phyloP scores from a whole-genome alignment of 2,113 vertebrate genomes.

The Hippocampus comes region DNA sequence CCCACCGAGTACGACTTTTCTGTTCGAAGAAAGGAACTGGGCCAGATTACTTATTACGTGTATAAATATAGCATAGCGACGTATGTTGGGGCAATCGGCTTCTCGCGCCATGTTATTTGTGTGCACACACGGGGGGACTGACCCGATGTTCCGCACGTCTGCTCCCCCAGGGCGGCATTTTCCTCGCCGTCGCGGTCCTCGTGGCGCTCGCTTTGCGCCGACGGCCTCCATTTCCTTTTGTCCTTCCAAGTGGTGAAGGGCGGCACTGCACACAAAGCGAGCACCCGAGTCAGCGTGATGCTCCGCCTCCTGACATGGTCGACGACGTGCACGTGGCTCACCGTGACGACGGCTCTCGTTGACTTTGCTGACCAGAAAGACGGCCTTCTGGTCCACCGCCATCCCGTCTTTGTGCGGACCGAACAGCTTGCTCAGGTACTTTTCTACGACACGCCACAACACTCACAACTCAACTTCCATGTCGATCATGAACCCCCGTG shows the following conservation, averaged over 20 bases:
- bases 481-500: too few species aligned
- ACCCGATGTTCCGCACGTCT: constrained; percentile 74
- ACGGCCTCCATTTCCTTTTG: constrained; percentile 83
- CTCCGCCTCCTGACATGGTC: background rate
- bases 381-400: constrained; percentile 93
- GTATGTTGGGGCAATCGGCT: too few species aligned
- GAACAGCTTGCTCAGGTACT: constrained; percentile 91
- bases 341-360: constrained; percentile 91
- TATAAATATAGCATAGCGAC: too few species aligned
- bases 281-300: background rate
- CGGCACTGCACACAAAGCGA: constrained; percentile 72
- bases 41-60: too few species aligned
- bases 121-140: constrained; percentile 24
- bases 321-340: constrained; percentile 57
- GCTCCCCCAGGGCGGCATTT: constrained; percentile 67
- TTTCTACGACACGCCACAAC: constrained; percentile 71
- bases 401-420: constrained; percentile 89
- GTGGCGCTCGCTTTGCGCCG: constrained; percentile 55
- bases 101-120: too few species aligned
- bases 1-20: too few species aligned
- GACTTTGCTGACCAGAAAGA: constrained; percentile 92
- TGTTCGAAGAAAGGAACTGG: too few species aligned
- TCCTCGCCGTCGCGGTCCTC: constrained; percentile 71
- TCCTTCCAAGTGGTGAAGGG: constrained; percentile 93
- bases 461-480: background rate